phyloP scores from a whole-genome alignment of 2,113 vertebrate genomes.

The Dicrurus megarhynchus region DNA sequence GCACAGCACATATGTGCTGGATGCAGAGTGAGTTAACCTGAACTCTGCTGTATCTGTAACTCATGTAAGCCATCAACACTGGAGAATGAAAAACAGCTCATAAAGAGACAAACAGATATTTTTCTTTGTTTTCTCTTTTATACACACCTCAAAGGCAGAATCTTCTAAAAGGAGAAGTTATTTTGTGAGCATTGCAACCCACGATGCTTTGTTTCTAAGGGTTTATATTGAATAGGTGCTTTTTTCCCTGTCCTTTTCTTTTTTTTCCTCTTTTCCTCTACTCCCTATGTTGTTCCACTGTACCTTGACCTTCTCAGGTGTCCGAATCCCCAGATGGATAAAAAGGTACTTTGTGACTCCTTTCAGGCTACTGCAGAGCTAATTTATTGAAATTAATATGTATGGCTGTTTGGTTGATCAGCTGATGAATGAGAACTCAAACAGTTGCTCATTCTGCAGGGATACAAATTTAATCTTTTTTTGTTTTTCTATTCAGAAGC shows the following conservation, averaged over 20 bases:
- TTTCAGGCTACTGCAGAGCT: background rate
- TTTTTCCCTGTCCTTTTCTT: fast-evolving
- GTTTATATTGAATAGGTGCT: background rate
- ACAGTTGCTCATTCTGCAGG: background rate
- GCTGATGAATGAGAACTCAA: background rate
- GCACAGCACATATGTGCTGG: background rate
- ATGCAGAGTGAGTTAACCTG: background rate
- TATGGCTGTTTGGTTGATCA: background rate
- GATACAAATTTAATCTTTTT: background rate
- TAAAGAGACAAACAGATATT: background rate
- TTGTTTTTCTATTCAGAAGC: background rate
- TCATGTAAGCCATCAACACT: background rate
- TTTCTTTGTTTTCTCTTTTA: background rate
- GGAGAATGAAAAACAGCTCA: background rate
- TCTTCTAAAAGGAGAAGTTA: background rate
- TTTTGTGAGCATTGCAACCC: background rate
- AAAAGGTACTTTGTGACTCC: background rate
- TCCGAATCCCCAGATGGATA: background rate
- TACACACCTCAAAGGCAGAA: background rate
- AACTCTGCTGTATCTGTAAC: background rate
- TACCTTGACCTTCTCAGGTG: background rate
- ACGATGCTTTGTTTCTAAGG: background rate
- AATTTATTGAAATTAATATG: background rate
- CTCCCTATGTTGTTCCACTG: background rate
- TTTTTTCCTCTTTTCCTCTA: background rate